phyloP scores from a whole-genome alignment of 1,140 invertebrate species.

The Delia radicum region DNA sequence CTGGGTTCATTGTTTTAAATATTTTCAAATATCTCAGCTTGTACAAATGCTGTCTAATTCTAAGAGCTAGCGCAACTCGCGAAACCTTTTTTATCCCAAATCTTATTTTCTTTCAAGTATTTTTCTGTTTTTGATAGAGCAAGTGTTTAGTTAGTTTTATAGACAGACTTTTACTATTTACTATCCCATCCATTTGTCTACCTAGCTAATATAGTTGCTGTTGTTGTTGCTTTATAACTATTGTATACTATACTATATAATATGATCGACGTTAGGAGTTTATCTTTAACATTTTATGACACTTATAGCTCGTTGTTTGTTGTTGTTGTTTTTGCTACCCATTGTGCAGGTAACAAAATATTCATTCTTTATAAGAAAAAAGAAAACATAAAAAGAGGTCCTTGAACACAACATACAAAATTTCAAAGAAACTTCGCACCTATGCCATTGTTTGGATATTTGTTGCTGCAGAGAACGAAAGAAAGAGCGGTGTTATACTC shows the following conservation, averaged over 20 bases:
- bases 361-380: background rate
- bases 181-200: background rate
- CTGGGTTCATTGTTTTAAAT: background rate
- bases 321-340: background rate
- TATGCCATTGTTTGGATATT: background rate
- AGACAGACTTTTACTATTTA: no score
- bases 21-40: background rate
- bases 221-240: background rate
- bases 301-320: background rate
- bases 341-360: background rate
- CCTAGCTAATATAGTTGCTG: background rate
- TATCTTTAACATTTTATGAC: background rate
- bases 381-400: background rate
- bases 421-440: constrained; percentile 15
- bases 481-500: background rate
- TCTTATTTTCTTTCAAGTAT: background rate
- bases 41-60: background rate
- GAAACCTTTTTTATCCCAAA: background rate
- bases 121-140: background rate
- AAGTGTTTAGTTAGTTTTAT: background rate
- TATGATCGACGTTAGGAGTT: background rate
- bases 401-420: background rate
- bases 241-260: background rate
- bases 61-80: background rate
- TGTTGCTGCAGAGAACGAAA: background rate